A percentile compares a stretch with the other conserved stretches of the same genome.
phyloP scores from a whole-genome alignment of 2,113 vertebrate genomes.

The Rostratula benghalensis region DNA sequence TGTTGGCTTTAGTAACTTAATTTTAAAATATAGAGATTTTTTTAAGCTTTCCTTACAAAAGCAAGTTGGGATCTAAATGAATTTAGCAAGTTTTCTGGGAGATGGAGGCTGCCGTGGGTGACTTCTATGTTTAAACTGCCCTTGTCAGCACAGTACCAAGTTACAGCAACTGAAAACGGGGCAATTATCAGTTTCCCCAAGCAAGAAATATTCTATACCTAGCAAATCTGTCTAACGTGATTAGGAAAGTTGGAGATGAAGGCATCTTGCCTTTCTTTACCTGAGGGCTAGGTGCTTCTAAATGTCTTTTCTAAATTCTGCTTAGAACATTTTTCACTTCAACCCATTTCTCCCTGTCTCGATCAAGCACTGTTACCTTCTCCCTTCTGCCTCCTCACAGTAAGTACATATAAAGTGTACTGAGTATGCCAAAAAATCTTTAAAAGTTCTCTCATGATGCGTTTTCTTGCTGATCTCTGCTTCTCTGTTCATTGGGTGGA shows the following conservation, averaged over 20 bases:
- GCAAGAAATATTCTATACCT: neutral
- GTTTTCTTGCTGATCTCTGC: neutral
- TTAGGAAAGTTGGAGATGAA: conserved; percentile 19
- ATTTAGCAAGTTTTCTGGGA: conserved; percentile 25
- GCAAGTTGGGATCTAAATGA: neutral
- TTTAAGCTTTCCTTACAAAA: conserved; percentile 34
- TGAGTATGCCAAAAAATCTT: neutral
- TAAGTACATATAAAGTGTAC: neutral
- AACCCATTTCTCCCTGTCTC: neutral
- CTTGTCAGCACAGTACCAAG: conserved; percentile 8
- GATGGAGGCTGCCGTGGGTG: neutral
- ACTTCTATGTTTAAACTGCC: conserved; percentile 38
- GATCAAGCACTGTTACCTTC: neutral
- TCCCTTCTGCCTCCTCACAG: neutral
- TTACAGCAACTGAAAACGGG: neutral
- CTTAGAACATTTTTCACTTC: neutral
- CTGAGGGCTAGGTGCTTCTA: neutral
- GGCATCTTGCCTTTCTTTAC: neutral
- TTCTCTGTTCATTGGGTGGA: neutral
- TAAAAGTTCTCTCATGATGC: neutral
- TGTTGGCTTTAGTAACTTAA: conserved; percentile 48
- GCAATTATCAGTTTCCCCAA: conserved; percentile 36
- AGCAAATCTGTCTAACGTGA: conserved; percentile 36
- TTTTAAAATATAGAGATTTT: conserved; percentile 34
- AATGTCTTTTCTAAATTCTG: neutral